A percentile compares a stretch with the other conserved stretches of the same genome.
phyloP scores from a whole-genome alignment of 2,113 vertebrate genomes.

The Sphaerodactylus townsendi region DNA sequence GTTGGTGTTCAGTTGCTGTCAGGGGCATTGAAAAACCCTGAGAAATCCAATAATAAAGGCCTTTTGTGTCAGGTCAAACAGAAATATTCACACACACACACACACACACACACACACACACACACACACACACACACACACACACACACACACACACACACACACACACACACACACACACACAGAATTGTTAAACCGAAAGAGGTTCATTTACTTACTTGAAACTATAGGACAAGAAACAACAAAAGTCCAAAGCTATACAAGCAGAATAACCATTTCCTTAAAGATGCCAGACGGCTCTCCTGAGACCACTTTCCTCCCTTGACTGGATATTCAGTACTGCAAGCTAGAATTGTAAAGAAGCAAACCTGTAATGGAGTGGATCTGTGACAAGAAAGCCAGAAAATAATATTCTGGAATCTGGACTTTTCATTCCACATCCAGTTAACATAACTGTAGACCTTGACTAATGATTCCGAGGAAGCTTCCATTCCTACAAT shows the following conservation, averaged over 20 bases:
- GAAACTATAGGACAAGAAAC: not conserved
- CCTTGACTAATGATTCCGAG: not conserved
- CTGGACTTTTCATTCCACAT: not conserved
- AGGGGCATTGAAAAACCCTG: not conserved
- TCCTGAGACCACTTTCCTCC: not conserved
- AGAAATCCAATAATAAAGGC: constrained; percentile 6
- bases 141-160: too few species aligned
- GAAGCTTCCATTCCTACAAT: not conserved
- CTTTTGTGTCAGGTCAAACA: not conserved
- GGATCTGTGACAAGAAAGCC: not conserved
- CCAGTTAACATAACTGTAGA: constrained; percentile 1
- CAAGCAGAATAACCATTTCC: constrained; percentile 2
- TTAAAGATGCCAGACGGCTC: constrained; percentile 3
- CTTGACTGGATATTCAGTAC: not conserved
- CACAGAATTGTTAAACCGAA: not conserved
- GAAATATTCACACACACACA: not conserved
- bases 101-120: not conserved
- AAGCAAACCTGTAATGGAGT: constrained; percentile 7
- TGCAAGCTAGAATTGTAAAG: not conserved
- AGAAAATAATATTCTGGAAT: not conserved
- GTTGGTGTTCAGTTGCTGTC: not conserved
- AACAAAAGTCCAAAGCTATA: not conserved
- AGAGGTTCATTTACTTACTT: not conserved
- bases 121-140: too few species aligned
- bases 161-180: not conserved